A percentile compares a stretch with the other conserved stretches of the same genome.
These are phyloP conservation scores for Ligdia adustata DNA, from an alignment of 2,888 invertebrate genomes.

Conservation along the genomic window DNA sequence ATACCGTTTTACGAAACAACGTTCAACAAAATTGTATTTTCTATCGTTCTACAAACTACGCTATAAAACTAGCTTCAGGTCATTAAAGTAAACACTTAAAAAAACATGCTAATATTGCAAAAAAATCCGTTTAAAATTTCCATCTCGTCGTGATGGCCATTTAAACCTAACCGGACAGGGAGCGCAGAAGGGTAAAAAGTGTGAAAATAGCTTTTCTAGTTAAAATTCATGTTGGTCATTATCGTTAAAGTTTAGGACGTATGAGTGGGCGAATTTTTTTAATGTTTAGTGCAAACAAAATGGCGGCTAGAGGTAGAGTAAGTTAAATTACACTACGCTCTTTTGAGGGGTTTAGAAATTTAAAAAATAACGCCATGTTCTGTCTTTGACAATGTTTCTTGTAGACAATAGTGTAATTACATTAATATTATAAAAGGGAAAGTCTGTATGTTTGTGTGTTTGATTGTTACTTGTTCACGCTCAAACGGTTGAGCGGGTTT, in stretches of 20 bases:
- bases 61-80: background rate
- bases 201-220: constrained; percentile 18
- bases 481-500: too few species aligned
- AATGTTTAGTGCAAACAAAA: constrained; percentile 19
- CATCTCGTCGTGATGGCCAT: constrained; percentile 12
- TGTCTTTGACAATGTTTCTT: too few species aligned
- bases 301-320: background rate
- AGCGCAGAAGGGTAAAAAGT: constrained; percentile 8
- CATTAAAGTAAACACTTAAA: constrained; percentile 2
- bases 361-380: too few species aligned
- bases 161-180: constrained; percentile 12
- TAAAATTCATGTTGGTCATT: constrained; percentile 26
- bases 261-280: constrained; percentile 17
- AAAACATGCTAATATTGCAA: constrained; percentile 4
- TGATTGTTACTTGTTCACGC: too few species aligned
- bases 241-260: constrained; percentile 24
- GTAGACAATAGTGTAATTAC: too few species aligned
- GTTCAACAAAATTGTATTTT: too few species aligned
- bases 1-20: too few species aligned
- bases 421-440: too few species aligned
- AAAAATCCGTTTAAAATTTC: constrained; percentile 18
- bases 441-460: too few species aligned
- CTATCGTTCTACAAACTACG: too few species aligned
- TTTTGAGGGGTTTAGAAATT: too few species aligned
- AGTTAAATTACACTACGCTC: too few species aligned